phyloP scores from a whole-genome alignment of 2,797 vertebrate genomes.

The Jordanella pulchra region DNA sequence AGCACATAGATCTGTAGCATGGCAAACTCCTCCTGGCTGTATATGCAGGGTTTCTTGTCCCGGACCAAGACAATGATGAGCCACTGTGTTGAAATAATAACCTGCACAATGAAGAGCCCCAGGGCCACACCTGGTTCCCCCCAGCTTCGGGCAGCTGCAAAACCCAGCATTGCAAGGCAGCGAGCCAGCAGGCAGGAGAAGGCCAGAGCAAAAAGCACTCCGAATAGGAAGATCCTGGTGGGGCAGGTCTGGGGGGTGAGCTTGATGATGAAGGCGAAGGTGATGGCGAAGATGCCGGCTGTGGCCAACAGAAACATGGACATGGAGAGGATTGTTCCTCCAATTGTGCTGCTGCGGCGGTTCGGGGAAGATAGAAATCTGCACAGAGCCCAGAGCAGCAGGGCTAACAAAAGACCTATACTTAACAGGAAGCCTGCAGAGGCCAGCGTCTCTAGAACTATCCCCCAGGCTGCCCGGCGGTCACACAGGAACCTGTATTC shows the following conservation, averaged over 20 bases:
- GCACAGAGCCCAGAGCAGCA: conserved; percentile 74
- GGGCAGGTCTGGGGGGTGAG: conserved; percentile 81
- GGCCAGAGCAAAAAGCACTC: conserved; percentile 86
- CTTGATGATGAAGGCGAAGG: conserved; percentile 88
- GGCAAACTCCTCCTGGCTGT: conserved; percentile 81
- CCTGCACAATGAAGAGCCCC: conserved; percentile 85
- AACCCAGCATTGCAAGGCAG: conserved; percentile 79
- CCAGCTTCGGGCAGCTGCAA: conserved; percentile 78
- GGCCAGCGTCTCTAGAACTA: conserved; percentile 82
- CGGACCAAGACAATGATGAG: conserved; percentile 79
- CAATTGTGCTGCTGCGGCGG: conserved; percentile 58
- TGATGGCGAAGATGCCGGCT: conserved; percentile 85
- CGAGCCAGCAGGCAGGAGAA: conserved; percentile 89
- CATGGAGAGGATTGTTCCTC: conserved; percentile 75
- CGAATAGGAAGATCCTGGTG: conserved; percentile 89
- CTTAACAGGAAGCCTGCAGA: conserved; percentile 87
- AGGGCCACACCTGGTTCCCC: conserved; percentile 69
- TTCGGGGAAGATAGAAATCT: conserved; percentile 58
- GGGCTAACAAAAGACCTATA: conserved; percentile 72
- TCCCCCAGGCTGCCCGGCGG: conserved; percentile 81
- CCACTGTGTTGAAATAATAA: conserved; percentile 85
- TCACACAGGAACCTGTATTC: conserved; percentile 85
- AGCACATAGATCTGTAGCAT: conserved; percentile 90
- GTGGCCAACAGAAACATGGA: conserved; percentile 86
- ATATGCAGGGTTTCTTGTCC: conserved; percentile 44